These are phyloP conservation scores for Pristionchus maxplancki DNA, from an alignment of 2,888 invertebrate genomes.

Conservation along the genomic window DNA sequence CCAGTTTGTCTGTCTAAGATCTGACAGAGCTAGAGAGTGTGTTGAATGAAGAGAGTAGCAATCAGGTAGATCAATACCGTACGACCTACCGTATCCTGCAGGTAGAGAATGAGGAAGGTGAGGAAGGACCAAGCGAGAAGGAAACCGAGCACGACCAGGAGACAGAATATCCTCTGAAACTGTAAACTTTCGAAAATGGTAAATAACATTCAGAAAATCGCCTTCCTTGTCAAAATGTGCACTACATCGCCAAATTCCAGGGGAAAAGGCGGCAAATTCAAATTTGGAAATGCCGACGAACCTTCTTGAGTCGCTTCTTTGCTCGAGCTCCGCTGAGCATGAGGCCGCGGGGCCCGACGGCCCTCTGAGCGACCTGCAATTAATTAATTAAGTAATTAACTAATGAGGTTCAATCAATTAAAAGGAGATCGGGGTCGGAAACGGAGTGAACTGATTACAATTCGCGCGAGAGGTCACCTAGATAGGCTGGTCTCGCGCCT, in stretches of 20 bases:
- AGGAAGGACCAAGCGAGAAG: slow-evolving; percentile 72
- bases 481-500: background rate
- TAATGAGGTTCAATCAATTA: background rate
- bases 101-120: slow-evolving; percentile 71
- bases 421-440: background rate
- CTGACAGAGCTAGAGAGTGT: no score
- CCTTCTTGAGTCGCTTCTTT: slow-evolving; percentile 16
- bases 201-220: background rate
- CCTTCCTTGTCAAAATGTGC: background rate
- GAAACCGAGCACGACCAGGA: slow-evolving; percentile 67
- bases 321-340: background rate
- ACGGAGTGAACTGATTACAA: slow-evolving; percentile 4
- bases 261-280: background rate
- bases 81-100: slow-evolving; percentile 69
- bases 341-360: slow-evolving; percentile 33
- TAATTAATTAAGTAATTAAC: background rate
- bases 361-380: slow-evolving; percentile 6
- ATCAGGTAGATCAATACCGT: background rate
- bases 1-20: no score
- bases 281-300: no score
- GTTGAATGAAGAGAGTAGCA: background rate
- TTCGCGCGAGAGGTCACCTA: slow-evolving; percentile 1
- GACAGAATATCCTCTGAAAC: slow-evolving; percentile 51
- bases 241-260: background rate
- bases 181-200: background rate